A percentile compares a stretch with the other conserved stretches of the same genome.
Evolutionary conservation across 2,888 invertebrate genomes (phyloP).

Genomic region (Cylloceria caligata): DNA sequence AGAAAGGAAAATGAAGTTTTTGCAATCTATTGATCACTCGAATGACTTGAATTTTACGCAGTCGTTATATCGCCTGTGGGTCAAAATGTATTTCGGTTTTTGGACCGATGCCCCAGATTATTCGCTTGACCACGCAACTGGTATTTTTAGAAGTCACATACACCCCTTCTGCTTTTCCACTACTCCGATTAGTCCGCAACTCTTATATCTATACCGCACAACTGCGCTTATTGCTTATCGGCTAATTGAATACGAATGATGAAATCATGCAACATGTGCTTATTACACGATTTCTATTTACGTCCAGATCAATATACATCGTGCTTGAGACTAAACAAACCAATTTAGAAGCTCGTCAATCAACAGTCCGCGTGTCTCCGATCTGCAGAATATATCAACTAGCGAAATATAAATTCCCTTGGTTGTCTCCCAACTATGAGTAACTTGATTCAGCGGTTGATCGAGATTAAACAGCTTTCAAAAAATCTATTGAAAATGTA

Average conservation of each 20-base stretch:
- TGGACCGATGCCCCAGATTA: conserved; percentile 80
- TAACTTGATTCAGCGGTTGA: background rate
- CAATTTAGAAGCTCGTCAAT: conserved; percentile 48
- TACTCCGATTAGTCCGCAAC: conserved; percentile 34
- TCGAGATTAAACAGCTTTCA: background rate
- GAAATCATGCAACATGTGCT: conserved; percentile 36
- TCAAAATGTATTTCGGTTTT: conserved; percentile 77
- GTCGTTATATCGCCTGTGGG: conserved; percentile 48
- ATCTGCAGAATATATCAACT: background rate
- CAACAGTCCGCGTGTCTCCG: conserved; percentile 31
- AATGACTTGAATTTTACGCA: background rate
- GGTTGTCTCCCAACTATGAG: background rate
- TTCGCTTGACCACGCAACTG: conserved; percentile 79
- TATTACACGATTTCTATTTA: conserved; percentile 15
- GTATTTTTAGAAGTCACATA: conserved; percentile 81
- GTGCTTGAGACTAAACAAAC: conserved; percentile 27
- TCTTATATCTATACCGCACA: conserved; percentile 21
- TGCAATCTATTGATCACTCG: background rate
- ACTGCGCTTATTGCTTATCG: conserved; percentile 23
- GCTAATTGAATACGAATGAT: conserved; percentile 23
- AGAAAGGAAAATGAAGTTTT: background rate
- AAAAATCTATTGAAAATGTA: background rate
- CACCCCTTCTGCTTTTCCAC: conserved; percentile 41
- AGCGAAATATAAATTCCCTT: background rate
- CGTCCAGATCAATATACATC: background rate